A percentile compares a stretch with the other conserved stretches of the same genome.
Conservation (phyloP, 2,797 vertebrate species). For the Carcharodon carcharias region DNA sequence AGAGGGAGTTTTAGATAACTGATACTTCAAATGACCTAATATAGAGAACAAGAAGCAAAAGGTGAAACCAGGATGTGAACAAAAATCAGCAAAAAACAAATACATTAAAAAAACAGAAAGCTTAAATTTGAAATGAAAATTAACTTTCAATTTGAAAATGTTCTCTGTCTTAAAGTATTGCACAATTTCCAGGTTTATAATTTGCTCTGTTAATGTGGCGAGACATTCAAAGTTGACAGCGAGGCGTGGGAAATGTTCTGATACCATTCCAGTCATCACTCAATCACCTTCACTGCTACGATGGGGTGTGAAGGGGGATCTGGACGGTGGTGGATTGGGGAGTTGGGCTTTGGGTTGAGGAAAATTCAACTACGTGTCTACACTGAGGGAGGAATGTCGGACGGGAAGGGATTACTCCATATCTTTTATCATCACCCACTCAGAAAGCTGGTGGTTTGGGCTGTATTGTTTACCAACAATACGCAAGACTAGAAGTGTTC, state of each 20-base stretch:
- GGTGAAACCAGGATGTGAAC: neutral
- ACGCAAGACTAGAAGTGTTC: neutral
- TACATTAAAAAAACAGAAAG: neutral
- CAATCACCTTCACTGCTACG: neutral
- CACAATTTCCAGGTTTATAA: neutral
- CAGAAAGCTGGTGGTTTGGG: neutral
- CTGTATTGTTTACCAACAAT: neutral
- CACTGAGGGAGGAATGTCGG: neutral
- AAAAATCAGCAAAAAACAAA: neutral
- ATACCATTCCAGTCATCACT: neutral
- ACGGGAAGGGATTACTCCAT: neutral
- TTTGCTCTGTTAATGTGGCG: neutral
- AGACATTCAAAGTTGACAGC: too few relatives aligned
- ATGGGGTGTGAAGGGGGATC: neutral
- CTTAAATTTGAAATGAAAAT: neutral
- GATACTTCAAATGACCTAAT: neutral
- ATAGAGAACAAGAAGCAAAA: neutral
- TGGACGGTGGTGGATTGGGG: neutral
- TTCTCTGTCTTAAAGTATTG: neutral
- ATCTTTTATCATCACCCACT: neutral
- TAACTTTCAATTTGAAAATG: neutral
- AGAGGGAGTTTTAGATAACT: neutral
- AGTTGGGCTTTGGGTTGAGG: neutral
- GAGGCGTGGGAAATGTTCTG: neutral
- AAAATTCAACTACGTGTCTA: neutral